Base-by-base conservation (phyloP, 2,797 vertebrate species). In the Rhinoraja longicauda region DNA sequence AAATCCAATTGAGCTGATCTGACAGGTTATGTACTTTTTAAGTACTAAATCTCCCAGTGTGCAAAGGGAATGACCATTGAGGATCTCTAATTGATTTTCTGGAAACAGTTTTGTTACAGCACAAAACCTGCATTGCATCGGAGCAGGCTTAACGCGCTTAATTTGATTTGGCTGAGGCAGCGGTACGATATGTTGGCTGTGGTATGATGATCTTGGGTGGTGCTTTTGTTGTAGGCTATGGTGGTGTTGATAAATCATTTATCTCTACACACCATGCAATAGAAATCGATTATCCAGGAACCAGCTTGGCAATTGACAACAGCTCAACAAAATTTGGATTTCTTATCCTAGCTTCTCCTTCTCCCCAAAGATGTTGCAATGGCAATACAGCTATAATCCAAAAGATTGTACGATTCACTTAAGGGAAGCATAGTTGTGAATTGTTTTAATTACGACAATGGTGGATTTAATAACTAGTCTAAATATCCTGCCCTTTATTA, bases 141-240 rank as follows among this genome's bases (percentile, higher is more conserved):
- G 36, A 3, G 2, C 10, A 72, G 53, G 36, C 21, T 90, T 88
- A 21, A 64, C 39, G 64, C 72, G n/a, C 32, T 64, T 45, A 21
- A 53, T 73, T 32, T 90, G 88, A 70, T 90, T 90, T 90, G 88
- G 17, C 24, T 72, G 70, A 88, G n/a, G 17, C n/a, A 67, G 8
- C 29, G n/a, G 82, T 32, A 32, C 29, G 53, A 64, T 62, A 32
- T 32, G 6, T 36, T 88, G 84, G 15, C 84, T 36, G 12, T 86
- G 59, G 26, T 53, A 15, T 26, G 70, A 73, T 73, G 72, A 53
- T 15, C n/a, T 8, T 75, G 70, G 90, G 39, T 91, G 90, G 24
- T 24, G 2, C 39, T 15, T 15, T 45, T 26, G 24, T 29, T 59
- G 7, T 21, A 26, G 53, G 4, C 6, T 45, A 24, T 92, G 13